Evolutionary conservation across 1,140 invertebrate species (phyloP).

Genomic region (Archivesica marissinica): DNA sequence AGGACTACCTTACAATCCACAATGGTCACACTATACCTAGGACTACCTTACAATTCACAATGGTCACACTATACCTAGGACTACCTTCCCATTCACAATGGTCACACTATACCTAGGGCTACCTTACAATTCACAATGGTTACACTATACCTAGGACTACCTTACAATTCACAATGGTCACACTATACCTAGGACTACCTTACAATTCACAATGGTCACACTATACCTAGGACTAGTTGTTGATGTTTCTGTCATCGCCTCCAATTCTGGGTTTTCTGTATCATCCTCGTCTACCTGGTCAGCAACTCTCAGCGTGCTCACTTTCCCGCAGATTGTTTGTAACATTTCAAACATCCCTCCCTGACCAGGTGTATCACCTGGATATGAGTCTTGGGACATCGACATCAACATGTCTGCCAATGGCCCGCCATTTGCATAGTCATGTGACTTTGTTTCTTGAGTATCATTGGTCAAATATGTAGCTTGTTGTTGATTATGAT

Average conservation of each 20-base stretch:
- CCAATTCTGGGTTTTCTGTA: background rate
- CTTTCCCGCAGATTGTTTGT: constrained; percentile 53
- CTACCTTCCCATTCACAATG: no score
- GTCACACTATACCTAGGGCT: no score
- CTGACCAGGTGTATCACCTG: background rate
- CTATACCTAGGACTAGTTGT: no score
- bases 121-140: no score
- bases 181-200: no score
- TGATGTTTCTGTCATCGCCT: background rate
- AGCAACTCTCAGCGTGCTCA: constrained; percentile 27
- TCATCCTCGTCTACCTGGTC: background rate
- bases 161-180: no score
- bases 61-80: no score
- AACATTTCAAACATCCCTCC: constrained; percentile 46
- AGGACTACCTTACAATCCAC: no score
- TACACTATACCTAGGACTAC: no score
- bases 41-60: no score
- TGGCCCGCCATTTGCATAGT: background rate
- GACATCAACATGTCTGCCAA: constrained; percentile 35
- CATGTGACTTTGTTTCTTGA: background rate
- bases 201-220: no score
- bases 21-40: no score
- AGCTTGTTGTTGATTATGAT: background rate
- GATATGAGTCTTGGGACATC: background rate
- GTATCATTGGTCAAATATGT: background rate